A percentile compares a stretch with the other conserved stretches of the same genome.
phyloP scores from a whole-genome alignment of 2,113 vertebrate species.

The Sialia sialis region DNA sequence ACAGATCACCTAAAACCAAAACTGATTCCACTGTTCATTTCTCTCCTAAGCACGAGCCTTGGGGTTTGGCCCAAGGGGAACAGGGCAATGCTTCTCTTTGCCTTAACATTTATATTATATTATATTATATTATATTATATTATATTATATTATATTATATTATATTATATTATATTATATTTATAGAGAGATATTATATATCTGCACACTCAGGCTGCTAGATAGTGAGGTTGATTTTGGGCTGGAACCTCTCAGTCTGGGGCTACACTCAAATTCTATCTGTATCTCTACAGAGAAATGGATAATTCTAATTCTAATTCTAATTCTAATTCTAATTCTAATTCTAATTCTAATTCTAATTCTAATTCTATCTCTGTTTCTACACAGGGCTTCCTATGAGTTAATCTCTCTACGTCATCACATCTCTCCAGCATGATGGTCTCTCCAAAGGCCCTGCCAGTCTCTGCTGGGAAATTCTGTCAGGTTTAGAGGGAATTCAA shows the following conservation, averaged over 20 bases:
- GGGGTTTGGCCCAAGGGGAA: not conserved
- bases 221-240: not conserved
- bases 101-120: too few relatives aligned
- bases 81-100: not conserved
- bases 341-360: not conserved
- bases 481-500: not conserved
- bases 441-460: not conserved
- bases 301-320: not conserved
- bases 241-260: not conserved
- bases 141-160: too few relatives aligned
- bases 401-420: not conserved
- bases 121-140: too few relatives aligned
- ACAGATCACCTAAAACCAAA: not conserved
- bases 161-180: too few relatives aligned
- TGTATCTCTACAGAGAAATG: rapidly evolving
- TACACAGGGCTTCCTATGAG: not conserved
- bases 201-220: not conserved
- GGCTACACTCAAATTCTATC: not conserved
- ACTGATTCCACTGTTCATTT: not conserved
- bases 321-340: not conserved
- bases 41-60: not conserved
- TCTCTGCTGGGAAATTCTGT: not conserved
- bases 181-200: too few relatives aligned
- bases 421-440: not conserved
- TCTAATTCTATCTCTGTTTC: not conserved